A percentile compares a stretch with the other conserved stretches of the same genome.
Evolutionary conservation across 2,113 vertebrate species (phyloP).

Genomic region (Cyprinus carpio): DNA sequence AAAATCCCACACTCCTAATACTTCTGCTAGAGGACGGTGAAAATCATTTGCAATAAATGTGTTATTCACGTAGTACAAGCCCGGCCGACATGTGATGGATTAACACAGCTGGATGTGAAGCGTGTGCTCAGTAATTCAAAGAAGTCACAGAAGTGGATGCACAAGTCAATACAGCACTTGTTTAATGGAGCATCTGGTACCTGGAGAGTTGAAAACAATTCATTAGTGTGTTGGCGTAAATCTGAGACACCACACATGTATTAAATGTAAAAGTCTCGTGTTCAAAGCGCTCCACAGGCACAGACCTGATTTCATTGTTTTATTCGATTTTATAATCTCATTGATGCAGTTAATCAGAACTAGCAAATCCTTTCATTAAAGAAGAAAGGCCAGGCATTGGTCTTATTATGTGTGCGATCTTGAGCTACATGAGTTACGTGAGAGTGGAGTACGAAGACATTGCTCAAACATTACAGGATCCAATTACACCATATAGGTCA

Average conservation of each 20-base stretch:
- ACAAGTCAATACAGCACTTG: conserved; percentile 14
- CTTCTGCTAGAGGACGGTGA: not conserved
- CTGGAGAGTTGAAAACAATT: not conserved
- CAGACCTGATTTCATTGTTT: not conserved
- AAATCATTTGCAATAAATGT: conserved; percentile 9
- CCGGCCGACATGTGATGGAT: conserved; percentile 15
- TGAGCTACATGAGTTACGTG: not conserved
- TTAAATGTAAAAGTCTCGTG: not conserved
- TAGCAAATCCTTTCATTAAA: not conserved
- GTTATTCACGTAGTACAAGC: conserved; percentile 22
- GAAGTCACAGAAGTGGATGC: conserved; percentile 17
- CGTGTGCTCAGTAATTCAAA: conserved; percentile 26
- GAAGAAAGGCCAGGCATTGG: not conserved
- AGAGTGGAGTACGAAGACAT: not conserved
- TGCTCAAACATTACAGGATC: not conserved
- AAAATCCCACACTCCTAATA: not conserved
- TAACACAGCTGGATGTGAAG: conserved; percentile 25
- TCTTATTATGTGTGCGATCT: not conserved
- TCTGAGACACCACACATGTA: not conserved
- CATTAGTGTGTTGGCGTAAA: not conserved
- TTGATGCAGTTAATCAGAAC: not conserved
- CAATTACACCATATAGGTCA: conserved; percentile 7
- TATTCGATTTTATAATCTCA: not conserved
- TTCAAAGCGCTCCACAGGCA: not conserved
- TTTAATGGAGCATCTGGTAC: conserved; percentile 19